Conservation (phyloP, 2,797 vertebrate species). For the Anguilla marmorata region DNA sequence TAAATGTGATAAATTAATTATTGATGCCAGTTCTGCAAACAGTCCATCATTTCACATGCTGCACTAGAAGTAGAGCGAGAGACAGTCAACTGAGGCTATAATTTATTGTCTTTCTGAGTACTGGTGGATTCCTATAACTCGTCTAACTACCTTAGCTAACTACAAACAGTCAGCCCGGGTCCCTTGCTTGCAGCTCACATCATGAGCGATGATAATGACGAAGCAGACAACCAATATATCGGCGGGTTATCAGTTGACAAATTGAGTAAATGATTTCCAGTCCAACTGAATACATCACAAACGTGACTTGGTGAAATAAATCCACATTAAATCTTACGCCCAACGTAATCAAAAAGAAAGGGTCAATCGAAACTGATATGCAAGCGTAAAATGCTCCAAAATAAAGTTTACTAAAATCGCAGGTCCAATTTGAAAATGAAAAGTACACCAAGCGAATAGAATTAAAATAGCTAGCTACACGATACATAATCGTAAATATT, state of each 20-base stretch:
- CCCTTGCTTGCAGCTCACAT: not conserved
- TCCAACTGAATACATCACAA: not conserved
- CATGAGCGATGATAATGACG: not conserved
- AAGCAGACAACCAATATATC: not conserved
- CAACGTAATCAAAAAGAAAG: not conserved
- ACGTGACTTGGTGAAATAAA: not conserved
- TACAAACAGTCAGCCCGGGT: not conserved
- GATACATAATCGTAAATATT: not conserved
- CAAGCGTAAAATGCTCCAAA: not conserved
- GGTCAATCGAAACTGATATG: not conserved
- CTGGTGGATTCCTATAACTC: not conserved
- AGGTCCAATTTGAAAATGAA: not conserved
- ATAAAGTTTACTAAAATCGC: not conserved
- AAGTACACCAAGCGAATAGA: not conserved
- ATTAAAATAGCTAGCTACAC: not conserved
- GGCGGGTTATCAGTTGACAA: not conserved
- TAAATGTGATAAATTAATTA: slow-evolving; percentile 7
- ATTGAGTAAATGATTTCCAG: not conserved
- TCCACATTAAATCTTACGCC: not conserved
- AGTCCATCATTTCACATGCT: not conserved
- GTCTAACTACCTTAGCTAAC: not conserved
- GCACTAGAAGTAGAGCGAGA: not conserved
- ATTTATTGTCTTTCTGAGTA: not conserved
- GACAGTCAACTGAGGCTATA: not conserved
- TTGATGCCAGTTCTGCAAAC: not conserved